Conservation (phyloP, 1,140 invertebrate genomes). For the Grapholita molesta region DNA sequence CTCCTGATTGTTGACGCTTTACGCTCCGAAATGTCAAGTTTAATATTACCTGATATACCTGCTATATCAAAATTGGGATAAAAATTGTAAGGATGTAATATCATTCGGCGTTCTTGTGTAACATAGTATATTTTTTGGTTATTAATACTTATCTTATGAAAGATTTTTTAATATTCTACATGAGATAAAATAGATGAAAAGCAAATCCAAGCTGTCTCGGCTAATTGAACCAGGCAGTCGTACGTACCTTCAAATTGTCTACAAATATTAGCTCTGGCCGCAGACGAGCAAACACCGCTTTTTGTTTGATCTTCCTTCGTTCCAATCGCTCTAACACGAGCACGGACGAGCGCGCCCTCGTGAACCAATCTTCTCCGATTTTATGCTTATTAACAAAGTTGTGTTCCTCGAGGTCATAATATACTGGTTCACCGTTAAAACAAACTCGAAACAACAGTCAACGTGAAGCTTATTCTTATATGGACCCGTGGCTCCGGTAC, state of each 20-base stretch:
- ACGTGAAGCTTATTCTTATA: neutral
- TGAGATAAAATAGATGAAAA: neutral
- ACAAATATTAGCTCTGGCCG: constrained; percentile 56
- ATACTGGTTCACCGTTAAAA: neutral
- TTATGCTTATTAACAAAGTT: neutral
- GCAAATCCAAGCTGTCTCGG: constrained; percentile 3
- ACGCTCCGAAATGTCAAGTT: constrained; percentile 15
- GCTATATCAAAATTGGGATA: too few relatives aligned
- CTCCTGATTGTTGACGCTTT: neutral
- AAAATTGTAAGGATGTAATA: too few relatives aligned
- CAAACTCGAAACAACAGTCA: neutral
- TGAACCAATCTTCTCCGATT: neutral
- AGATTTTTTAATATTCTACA: too few relatives aligned
- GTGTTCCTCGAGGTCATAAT: neutral
- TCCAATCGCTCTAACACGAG: neutral
- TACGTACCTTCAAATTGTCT: constrained; percentile 64
- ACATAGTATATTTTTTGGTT: too few relatives aligned
- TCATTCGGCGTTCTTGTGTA: too few relatives aligned
- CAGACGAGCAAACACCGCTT: constrained; percentile 47
- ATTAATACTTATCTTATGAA: too few relatives aligned
- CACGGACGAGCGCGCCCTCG: neutral
- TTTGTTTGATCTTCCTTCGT: neutral
- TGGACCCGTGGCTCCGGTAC: neutral
- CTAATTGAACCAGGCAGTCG: constrained; percentile 51
- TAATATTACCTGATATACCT: constrained; percentile 6